Evolutionary conservation across 1,140 invertebrate genomes (phyloP), one percentile per base, ranked within the genome.

Genomic region (Sitobion miscanthi): DNA sequence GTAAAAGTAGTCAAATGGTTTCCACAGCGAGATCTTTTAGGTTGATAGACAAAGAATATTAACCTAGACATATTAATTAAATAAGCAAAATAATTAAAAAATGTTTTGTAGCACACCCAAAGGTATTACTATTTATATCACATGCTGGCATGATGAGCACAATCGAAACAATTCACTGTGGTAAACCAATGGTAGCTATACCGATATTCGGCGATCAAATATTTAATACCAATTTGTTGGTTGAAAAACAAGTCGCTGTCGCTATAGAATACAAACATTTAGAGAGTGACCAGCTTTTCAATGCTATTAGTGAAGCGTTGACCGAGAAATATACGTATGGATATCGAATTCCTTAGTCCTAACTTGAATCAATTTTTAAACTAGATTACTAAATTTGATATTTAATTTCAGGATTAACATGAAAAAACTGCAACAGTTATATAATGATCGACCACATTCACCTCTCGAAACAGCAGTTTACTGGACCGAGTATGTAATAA

Each of bases 1-100:
- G 97, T 97, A 94, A 95, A 97, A 30, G 95, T 96, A 93, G 95
- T 96, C 47, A 95, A 95, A 5, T 97, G 97, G 96, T 94, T 97
- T 30, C 96, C 96, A 0, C 97, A 97, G 94, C 95, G 95, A 93
- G 96, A 96, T 94, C 94, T 97, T 92, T 95, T 97, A 93, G 95
- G 96, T 96, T 95, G 95, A 52, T 54, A 62, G 17, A 94, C 25
- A 23, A 54, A 23, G 25, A 25, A 23, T 90, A 42, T 7, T 69
- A 62, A 38, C 23, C 1, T 83, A 38, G 23, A 57, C 21, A 20
- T n/a, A 2, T n/a, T n/a, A 62, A 11, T 42, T 35, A 83, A 69
- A 85, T n/a, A 69, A 69, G 0, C 8, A 45, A 45, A 91, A 69
- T 82, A 30, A 77, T 45, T 14, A 47, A 38, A 9, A n/a, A 17